Evolutionary conservation across 1,140 invertebrate genomes (phyloP).

Genomic region (Onthophagus taurus): DNA sequence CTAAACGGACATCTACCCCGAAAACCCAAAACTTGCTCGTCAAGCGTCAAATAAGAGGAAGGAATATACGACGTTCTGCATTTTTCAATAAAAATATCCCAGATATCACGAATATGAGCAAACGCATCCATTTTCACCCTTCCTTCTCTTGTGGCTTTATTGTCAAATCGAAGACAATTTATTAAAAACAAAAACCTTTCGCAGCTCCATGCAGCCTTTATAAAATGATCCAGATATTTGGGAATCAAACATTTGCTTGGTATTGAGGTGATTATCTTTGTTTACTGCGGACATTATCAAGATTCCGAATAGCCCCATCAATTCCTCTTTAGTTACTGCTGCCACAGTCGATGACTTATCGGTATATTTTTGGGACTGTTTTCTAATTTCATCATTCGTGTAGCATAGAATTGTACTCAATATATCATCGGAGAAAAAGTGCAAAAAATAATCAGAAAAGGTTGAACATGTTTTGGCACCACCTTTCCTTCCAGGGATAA

Average conservation of each 20-base stretch:
- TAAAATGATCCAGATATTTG: slow-evolving; percentile 22
- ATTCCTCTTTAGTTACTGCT: slow-evolving; percentile 14
- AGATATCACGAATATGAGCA: slow-evolving; percentile 33
- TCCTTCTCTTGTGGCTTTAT: slow-evolving; percentile 24
- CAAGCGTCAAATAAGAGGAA: slow-evolving; percentile 17
- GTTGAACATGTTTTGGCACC: slow-evolving; percentile 3
- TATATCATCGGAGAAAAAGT: slow-evolving; percentile 16
- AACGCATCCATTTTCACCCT: slow-evolving; percentile 29
- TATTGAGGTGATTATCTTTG: slow-evolving; percentile 27
- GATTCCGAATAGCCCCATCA: slow-evolving; percentile 23
- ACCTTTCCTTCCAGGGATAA: slow-evolving; percentile 15
- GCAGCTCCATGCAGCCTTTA: slow-evolving; percentile 27
- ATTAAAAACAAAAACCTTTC: slow-evolving; percentile 34
- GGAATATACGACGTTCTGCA: slow-evolving; percentile 23
- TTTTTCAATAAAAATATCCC: slow-evolving; percentile 29
- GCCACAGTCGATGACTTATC: slow-evolving; percentile 11
- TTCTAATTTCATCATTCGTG: slow-evolving; percentile 17
- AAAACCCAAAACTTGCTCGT: slow-evolving; percentile 23
- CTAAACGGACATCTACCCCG: slow-evolving; percentile 22
- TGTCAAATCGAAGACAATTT: slow-evolving; percentile 31
- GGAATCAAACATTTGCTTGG: slow-evolving; percentile 22
- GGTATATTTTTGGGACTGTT: slow-evolving; percentile 13
- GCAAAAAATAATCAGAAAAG: slow-evolving; percentile 6
- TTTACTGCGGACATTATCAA: slow-evolving; percentile 20
- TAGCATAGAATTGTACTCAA: slow-evolving; percentile 14